Percentiles rank a stretch among this genome's conserved stretches.
Evolutionary conservation across 1,140 invertebrate genomes (phyloP).

Genomic region (Leucophenga varia): DNA sequence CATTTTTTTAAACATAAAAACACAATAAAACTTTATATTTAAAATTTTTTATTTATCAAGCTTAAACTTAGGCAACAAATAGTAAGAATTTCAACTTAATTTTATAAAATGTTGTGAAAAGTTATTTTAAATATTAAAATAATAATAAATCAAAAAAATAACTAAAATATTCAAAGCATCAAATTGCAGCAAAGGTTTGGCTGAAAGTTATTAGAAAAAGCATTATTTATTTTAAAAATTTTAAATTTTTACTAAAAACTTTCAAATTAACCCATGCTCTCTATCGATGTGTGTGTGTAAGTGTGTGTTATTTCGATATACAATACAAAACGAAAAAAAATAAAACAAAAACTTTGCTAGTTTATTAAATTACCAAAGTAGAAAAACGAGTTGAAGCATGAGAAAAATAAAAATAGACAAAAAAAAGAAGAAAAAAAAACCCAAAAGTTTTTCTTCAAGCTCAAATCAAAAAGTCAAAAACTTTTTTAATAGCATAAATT

Average conservation of each 20-base stretch:
- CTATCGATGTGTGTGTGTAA: neutral
- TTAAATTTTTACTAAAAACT: slow-evolving; percentile 22
- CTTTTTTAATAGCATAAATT: slow-evolving; percentile 28
- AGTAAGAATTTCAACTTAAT: too few relatives aligned
- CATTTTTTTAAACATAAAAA: too few relatives aligned
- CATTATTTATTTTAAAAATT: slow-evolving; percentile 6
- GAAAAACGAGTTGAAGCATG: slow-evolving; percentile 10
- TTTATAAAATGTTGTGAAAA: too few relatives aligned
- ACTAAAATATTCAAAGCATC: too few relatives aligned
- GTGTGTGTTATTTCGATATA: slow-evolving; percentile 1
- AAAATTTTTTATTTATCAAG: too few relatives aligned
- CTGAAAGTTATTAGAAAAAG: slow-evolving; percentile 12
- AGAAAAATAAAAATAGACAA: slow-evolving; percentile 2
- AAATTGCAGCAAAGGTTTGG: slow-evolving; percentile 7
- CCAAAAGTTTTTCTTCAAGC: too few relatives aligned
- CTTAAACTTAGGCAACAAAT: too few relatives aligned
- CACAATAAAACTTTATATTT: too few relatives aligned
- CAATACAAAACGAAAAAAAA: slow-evolving; percentile 11
- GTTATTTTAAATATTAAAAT: too few relatives aligned
- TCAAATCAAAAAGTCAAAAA: slow-evolving; percentile 20
- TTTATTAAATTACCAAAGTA: slow-evolving; percentile 39
- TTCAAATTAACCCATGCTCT: neutral
- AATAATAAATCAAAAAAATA: too few relatives aligned
- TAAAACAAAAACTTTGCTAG: slow-evolving; percentile 21
- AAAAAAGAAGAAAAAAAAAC: too few relatives aligned